phyloP scores from a whole-genome alignment of 2,888 invertebrate genomes.

The Diaphora mendica region DNA sequence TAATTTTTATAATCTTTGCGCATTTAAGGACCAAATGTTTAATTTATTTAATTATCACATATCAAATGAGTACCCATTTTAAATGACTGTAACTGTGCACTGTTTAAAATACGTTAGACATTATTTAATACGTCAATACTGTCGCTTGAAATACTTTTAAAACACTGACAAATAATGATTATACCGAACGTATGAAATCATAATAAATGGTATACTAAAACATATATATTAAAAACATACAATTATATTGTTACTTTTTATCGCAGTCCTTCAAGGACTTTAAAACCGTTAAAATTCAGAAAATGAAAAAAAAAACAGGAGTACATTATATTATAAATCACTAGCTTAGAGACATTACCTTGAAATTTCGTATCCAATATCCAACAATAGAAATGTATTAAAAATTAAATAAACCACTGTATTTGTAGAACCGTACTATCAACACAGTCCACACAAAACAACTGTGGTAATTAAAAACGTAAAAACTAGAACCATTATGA shows the following conservation, averaged over 20 bases:
- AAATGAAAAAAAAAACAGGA: not conserved
- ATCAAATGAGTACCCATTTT: not conserved
- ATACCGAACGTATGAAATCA: not conserved
- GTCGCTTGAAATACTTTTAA: not conserved
- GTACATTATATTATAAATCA: not conserved
- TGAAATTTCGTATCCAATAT: not conserved
- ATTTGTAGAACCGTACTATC: constrained; percentile 23
- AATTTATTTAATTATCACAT: not conserved
- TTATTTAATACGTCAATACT: not conserved
- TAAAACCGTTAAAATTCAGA: not conserved
- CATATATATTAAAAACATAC: not conserved
- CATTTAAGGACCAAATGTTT: not conserved
- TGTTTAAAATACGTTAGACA: not conserved
- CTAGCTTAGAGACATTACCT: not conserved
- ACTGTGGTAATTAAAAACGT: constrained; percentile 39
- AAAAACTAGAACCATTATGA: constrained; percentile 35
- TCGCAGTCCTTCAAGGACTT: not conserved
- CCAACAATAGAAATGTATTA: not conserved
- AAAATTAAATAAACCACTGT: not conserved
- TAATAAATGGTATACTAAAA: not conserved
- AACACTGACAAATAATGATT: not conserved
- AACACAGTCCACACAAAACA: constrained; percentile 24
- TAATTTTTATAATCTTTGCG: too few species aligned
- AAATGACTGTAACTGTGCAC: not conserved
- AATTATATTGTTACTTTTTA: not conserved